A percentile compares a stretch with the other conserved stretches of the same genome.
Evolutionary conservation across 1,140 invertebrate species (phyloP).

Genomic region (Steinernema feltiae): DNA sequence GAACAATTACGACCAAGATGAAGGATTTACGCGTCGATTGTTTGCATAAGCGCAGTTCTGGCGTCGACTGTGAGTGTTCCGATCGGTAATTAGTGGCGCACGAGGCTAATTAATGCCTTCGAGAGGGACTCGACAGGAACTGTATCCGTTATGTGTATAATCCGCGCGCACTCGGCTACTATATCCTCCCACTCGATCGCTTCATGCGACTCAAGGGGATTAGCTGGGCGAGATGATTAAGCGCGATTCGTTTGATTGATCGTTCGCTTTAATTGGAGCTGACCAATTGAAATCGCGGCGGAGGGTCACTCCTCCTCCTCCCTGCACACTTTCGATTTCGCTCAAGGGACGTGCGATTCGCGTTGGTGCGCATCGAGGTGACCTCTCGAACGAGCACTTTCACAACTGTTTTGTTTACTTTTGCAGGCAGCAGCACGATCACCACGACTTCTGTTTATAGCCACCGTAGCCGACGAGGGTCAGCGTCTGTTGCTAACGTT

Average conservation of each 20-base stretch:
- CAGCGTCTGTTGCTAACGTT: too few relatives aligned
- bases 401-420: not conserved
- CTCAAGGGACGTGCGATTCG: too few relatives aligned
- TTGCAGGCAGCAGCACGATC: not conserved
- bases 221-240: not conserved
- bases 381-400: not conserved
- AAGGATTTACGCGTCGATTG: constrained; percentile 4
- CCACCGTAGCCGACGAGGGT: not conserved
- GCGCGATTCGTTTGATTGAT: not conserved
- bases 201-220: not conserved
- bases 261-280: not conserved
- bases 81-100: not conserved
- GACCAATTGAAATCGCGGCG: not conserved
- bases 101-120: not conserved
- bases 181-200: not conserved
- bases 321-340: too few relatives aligned
- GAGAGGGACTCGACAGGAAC: not conserved
- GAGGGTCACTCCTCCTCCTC: too few relatives aligned
- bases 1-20: not conserved
- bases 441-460: not conserved
- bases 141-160: not conserved
- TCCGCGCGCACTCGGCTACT: not conserved
- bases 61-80: not conserved
- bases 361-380: too few relatives aligned
- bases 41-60: not conserved